phyloP scores from a whole-genome alignment of 2,888 invertebrate genomes.

The Pyrocoelia pectoralis region DNA sequence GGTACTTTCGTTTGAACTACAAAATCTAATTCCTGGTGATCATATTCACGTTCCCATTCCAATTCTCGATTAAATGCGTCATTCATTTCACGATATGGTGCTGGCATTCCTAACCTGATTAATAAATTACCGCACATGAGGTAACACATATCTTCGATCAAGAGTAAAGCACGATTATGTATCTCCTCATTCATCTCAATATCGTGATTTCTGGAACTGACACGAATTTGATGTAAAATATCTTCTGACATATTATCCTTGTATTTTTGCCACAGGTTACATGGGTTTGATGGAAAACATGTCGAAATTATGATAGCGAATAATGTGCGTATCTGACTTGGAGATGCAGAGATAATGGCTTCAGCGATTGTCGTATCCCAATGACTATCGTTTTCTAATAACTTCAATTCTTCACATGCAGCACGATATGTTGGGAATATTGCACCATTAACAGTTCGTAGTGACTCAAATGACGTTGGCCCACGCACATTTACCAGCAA shows the following conservation, averaged over 20 bases:
- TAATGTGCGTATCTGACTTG: conserved; percentile 43
- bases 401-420: conserved; percentile 43
- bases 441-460: conserved; percentile 47
- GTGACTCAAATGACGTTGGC: not conserved
- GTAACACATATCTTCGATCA: conserved; percentile 46
- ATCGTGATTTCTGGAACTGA: conserved; percentile 33
- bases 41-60: not conserved
- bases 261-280: conserved; percentile 37
- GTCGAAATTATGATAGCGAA: conserved; percentile 44
- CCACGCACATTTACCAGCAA: not conserved
- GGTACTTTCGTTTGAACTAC: no score
- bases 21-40: no score
- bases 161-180: conserved; percentile 9
- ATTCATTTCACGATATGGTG: conserved; percentile 39
- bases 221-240: conserved; percentile 36
- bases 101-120: conserved; percentile 42
- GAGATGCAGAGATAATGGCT: conserved; percentile 36
- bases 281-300: conserved; percentile 40
- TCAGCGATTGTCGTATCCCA: conserved; percentile 41
- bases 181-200: conserved; percentile 10
- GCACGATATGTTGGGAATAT: conserved; percentile 50
- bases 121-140: conserved; percentile 43
- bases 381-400: conserved; percentile 42
- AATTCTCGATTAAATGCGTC: not conserved
- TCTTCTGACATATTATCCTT: conserved; percentile 41